Evolutionary conservation across 1,140 invertebrate species (phyloP).

Genomic region (Camponotus vicinus): DNA sequence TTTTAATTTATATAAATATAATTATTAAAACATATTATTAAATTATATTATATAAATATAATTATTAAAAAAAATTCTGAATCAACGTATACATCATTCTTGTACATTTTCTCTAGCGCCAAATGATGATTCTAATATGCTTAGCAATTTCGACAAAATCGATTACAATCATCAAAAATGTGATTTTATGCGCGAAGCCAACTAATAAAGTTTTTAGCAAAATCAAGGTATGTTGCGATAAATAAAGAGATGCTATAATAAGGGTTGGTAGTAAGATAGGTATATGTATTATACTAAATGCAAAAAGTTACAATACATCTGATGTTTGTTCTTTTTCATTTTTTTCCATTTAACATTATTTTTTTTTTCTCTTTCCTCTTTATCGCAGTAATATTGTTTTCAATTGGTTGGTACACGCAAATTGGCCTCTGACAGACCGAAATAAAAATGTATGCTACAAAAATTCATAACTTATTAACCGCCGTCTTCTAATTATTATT

Average conservation of each 20-base stretch:
- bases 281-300: slow-evolving; percentile 85
- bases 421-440: slow-evolving; percentile 68
- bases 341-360: slow-evolving; percentile 76
- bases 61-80: too few relatives aligned
- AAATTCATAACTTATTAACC: slow-evolving; percentile 81
- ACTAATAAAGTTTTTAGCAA: slow-evolving; percentile 4
- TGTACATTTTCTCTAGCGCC: not conserved
- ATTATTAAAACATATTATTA: too few relatives aligned
- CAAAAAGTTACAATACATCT: slow-evolving; percentile 84
- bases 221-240: slow-evolving; percentile 36
- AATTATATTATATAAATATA: too few relatives aligned
- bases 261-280: slow-evolving; percentile 79
- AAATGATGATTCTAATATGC: not conserved
- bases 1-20: too few relatives aligned
- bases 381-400: slow-evolving; percentile 76
- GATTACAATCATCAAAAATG: not conserved
- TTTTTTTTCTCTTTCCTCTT: slow-evolving; percentile 68
- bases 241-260: slow-evolving; percentile 66
- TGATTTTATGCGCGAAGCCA: not conserved
- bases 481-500: slow-evolving; percentile 72
- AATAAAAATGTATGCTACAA: slow-evolving; percentile 81
- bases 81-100: not conserved
- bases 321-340: slow-evolving; percentile 76
- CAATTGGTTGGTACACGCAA: slow-evolving; percentile 77
- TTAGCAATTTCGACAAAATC: slow-evolving; percentile 13